Conservation (phyloP, 2,888 invertebrate genomes). For the Agonopterix subpropinquella region DNA sequence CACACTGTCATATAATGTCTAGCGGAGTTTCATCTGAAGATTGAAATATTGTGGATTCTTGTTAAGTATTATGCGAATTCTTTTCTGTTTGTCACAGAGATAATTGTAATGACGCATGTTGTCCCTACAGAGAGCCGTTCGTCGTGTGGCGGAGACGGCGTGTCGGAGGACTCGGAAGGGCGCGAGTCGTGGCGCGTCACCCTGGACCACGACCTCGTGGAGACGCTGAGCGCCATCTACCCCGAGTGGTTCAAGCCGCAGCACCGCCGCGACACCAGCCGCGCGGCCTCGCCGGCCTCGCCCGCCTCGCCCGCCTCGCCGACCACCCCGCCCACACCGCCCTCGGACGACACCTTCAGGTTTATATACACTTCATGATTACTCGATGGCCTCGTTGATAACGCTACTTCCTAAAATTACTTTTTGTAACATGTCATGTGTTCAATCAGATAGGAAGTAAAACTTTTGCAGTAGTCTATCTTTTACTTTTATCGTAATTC, state of each 20-base stretch:
- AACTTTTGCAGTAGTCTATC: too few relatives aligned
- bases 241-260: conserved; percentile 92
- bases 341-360: conserved; percentile 65
- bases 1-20: neutral
- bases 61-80: too few relatives aligned
- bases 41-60: too few relatives aligned
- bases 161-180: conserved; percentile 82
- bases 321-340: conserved; percentile 27
- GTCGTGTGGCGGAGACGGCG: conserved; percentile 84
- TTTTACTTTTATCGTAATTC: too few relatives aligned
- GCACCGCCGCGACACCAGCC: conserved; percentile 58
- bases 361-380: conserved; percentile 11
- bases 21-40: too few relatives aligned
- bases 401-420: neutral
- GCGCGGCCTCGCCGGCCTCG: conserved; percentile 51
- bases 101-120: too few relatives aligned
- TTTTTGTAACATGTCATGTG: too few relatives aligned
- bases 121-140: conserved; percentile 81
- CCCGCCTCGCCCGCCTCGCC: conserved; percentile 49
- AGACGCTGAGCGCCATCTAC: conserved; percentile 93
- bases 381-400: neutral
- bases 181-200: conserved; percentile 92
- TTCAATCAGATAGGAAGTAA: too few relatives aligned
- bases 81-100: too few relatives aligned
- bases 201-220: conserved; percentile 93